These are phyloP conservation scores for Pelusios castaneus DNA, from an alignment of 2,113 vertebrate species.

Conservation along the genomic window DNA sequence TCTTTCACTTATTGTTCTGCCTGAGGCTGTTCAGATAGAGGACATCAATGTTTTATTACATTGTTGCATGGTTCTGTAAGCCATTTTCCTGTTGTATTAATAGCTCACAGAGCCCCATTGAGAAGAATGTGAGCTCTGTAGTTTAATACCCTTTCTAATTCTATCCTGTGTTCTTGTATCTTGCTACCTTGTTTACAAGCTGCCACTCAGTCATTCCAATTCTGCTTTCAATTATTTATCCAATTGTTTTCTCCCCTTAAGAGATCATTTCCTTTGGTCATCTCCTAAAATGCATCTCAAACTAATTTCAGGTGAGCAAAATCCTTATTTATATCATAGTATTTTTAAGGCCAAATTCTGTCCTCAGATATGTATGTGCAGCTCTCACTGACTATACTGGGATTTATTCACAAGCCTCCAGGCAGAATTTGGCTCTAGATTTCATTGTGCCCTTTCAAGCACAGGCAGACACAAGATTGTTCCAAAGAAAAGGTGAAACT, in stretches of 20 bases:
- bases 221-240: not conserved
- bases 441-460: not conserved
- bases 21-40: not conserved
- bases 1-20: not conserved
- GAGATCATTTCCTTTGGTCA: not conserved
- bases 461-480: not conserved
- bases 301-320: not conserved
- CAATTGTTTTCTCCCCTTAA: not conserved
- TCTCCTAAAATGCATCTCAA: not conserved
- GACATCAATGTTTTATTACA: not conserved
- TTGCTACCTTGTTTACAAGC: not conserved
- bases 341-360: not conserved
- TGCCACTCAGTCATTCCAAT: not conserved
- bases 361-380: not conserved
- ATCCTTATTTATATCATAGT: not conserved
- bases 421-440: not conserved
- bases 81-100: not conserved
- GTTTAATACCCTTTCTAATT: not conserved
- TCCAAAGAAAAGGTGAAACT: not conserved
- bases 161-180: not conserved
- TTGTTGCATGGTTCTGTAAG: not conserved
- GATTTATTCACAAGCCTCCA: not conserved
- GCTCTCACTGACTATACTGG: not conserved
- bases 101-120: not conserved
- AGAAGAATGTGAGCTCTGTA: not conserved